phyloP scores from a whole-genome alignment of 2,888 invertebrate species.

The Scotopteryx bipunctaria region DNA sequence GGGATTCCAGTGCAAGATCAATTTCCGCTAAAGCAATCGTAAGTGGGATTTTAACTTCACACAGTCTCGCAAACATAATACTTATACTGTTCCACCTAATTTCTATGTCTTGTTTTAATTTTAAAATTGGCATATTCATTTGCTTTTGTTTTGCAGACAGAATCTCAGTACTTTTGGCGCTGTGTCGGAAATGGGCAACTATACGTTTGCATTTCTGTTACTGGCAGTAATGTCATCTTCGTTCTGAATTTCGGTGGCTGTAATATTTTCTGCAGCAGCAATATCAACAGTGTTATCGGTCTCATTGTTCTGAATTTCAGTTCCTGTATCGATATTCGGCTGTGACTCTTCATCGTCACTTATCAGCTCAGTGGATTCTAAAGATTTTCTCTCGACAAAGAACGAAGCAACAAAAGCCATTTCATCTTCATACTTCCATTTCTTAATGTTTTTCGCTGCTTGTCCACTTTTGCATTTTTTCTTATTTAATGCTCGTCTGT shows the following conservation, averaged over 20 bases:
- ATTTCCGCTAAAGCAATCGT: no score
- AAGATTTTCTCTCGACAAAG: conserved; percentile 31
- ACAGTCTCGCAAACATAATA: no score
- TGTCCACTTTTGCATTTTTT: conserved; percentile 33
- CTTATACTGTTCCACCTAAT: no score
- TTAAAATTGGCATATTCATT: no score
- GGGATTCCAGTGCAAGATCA: no score
- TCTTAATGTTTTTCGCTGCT: conserved; percentile 31
- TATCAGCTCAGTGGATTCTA: conserved; percentile 31
- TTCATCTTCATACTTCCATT: conserved; percentile 39
- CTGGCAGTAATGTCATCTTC: conserved; percentile 16
- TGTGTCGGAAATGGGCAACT: no score
- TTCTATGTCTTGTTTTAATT: no score
- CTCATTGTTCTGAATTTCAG: conserved; percentile 12
- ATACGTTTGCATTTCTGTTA: no score
- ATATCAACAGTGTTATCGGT: conserved; percentile 18
- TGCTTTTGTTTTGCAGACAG: no score
- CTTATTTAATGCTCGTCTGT: conserved; percentile 37
- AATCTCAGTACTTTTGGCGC: no score
- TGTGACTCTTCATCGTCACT: conserved; percentile 38
- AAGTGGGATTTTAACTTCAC: no score
- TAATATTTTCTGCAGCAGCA: conserved; percentile 15
- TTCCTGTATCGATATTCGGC: conserved; percentile 16
- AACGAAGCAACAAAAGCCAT: conserved; percentile 24
- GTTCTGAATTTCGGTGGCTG: conserved; percentile 11